Evolutionary conservation across 2,113 vertebrate species (phyloP).

Genomic region (Cariama cristata): DNA sequence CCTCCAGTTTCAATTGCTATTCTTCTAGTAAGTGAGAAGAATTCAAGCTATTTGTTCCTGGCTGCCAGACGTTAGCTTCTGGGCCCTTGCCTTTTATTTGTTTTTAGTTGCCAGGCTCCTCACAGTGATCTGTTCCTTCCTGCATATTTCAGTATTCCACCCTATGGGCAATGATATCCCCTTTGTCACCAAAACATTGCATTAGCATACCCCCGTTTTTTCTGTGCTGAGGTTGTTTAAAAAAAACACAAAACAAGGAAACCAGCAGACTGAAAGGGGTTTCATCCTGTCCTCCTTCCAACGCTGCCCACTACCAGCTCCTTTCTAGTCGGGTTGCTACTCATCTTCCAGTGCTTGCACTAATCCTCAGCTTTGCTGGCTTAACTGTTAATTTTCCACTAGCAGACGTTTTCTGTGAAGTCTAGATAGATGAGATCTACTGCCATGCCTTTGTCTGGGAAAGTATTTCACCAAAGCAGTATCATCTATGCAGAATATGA

Average conservation of each 20-base stretch:
- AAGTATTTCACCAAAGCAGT: neutral
- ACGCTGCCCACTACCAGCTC: neutral
- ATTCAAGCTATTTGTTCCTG: conserved; percentile 36
- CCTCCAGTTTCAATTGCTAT: neutral
- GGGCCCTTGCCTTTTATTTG: conserved; percentile 33
- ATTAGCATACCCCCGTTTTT: neutral
- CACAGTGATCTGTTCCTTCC: conserved; percentile 2
- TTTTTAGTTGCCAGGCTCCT: conserved; percentile 42
- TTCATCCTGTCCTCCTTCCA: neutral
- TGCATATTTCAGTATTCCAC: neutral
- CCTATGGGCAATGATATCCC: neutral
- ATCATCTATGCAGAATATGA: neutral
- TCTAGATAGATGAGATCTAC: neutral
- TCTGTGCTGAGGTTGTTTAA: neutral
- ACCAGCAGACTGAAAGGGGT: neutral
- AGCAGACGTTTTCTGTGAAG: neutral
- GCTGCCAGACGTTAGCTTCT: conserved; percentile 28
- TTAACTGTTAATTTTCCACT: conserved; percentile 25
- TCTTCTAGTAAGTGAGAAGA: neutral
- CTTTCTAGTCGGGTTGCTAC: neutral
- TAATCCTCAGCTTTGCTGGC: conserved; percentile 23
- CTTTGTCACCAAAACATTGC: neutral
- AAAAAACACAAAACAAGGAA: neutral
- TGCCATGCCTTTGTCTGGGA: neutral
- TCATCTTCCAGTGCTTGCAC: neutral